These are phyloP conservation scores for Pagetopsis macropterus DNA, from an alignment of 2,797 vertebrate genomes.

Conservation along the genomic window DNA sequence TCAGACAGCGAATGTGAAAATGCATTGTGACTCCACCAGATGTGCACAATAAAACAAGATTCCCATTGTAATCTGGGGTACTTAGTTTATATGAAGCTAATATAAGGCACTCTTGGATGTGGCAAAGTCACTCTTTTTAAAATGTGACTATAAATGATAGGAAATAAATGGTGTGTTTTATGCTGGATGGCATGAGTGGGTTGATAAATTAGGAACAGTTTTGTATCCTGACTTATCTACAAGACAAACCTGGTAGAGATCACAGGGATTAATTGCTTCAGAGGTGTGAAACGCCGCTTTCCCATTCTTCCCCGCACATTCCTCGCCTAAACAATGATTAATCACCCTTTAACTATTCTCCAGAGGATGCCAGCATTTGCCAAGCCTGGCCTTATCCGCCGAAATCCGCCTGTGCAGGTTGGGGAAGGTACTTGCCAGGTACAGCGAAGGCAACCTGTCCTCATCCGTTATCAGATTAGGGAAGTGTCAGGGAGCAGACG, in stretches of 20 bases:
- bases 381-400: constrained; percentile 98
- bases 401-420: constrained; percentile 92
- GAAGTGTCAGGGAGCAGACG: constrained; percentile 92
- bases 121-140: constrained; percentile 99
- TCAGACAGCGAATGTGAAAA: constrained; percentile 99
- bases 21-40: constrained; percentile 99
- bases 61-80: constrained; percentile 99
- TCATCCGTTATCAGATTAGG: constrained; percentile 99
- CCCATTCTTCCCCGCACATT: constrained; percentile 97
- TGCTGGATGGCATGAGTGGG: constrained; percentile 98
- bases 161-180: constrained; percentile 99
- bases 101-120: constrained; percentile 97
- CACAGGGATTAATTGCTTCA: constrained; percentile 99
- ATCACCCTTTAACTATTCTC: constrained; percentile 99
- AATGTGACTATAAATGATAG: constrained; percentile 99
- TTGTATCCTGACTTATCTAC: constrained; percentile 99
- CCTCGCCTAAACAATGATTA: constrained; percentile 99
- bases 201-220: constrained; percentile 99
- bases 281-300: constrained; percentile 99
- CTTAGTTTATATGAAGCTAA: constrained; percentile 99
- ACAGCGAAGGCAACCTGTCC: constrained; percentile 93
- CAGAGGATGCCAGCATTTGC: constrained; percentile 95
- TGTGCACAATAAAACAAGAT: constrained; percentile 99
- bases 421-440: constrained; percentile 85
- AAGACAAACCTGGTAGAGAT: constrained; percentile 99